Base-by-base conservation (phyloP, 2,113 vertebrate species). In the Orycteropus afer region DNA sequence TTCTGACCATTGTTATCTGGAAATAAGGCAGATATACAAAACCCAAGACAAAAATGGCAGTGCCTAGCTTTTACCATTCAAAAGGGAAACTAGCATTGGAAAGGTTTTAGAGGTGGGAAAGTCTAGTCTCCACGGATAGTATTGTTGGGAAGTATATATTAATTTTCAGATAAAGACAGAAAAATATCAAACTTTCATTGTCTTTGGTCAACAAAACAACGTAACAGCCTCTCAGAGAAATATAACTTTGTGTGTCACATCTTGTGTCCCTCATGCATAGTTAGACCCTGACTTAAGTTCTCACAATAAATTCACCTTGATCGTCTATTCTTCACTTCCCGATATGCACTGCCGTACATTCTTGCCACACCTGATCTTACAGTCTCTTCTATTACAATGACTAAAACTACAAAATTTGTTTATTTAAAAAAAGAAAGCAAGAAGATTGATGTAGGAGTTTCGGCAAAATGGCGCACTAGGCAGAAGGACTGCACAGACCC, bases 131-230 rank as follows among this genome's bases (percentile, higher is more conserved):
- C 18, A 86, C 65, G 71, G 90, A 95, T 23, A 86, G 37, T 32
- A 79, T 40, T 53, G 27, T 2, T 83, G 86, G 80, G 86, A 65
- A 85, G 8, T 76, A 3, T 18, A 18, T 67, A 96, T 94, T 55
- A 61, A 3, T 93, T 97, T 96, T 92, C 40, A 80, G 95, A 93
- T 32, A 95, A 88, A 88, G 93, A 93, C 11, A 69, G 86, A 45
- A 65, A 91, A 90, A 76, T 79, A 94, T 63, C 85, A 95, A 86
- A 90, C 51, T 79, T 92, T 45, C 81, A 71, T 55, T 83, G 76
- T 93, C 67, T 94, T 32, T 93, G 67, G 77, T 94, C 93, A 97
- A 91, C 78, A 91, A 88, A 96, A 95, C 57, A 14, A 11, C 12
- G 0, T 65, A 92, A 87, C 27, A 51, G 51, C 47, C 57, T 74